A percentile compares a stretch with the other conserved stretches of the same genome.
Evolutionary conservation across 2,113 vertebrate species (phyloP).

Genomic region (Limanda limanda): DNA sequence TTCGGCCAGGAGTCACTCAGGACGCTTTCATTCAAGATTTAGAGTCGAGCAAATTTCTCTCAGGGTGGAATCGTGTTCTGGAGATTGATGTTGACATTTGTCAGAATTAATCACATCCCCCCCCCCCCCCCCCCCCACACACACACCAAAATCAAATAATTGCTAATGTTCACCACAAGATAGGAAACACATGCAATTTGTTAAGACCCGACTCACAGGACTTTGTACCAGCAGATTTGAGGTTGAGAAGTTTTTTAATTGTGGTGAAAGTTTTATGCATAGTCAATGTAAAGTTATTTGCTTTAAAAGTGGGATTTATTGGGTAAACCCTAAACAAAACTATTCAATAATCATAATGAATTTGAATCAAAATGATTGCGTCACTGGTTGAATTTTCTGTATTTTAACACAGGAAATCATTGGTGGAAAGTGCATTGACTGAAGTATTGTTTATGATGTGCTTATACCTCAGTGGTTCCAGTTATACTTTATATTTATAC

Average conservation of each 20-base stretch:
- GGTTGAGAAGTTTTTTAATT: neutral
- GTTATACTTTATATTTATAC: neutral
- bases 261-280: neutral
- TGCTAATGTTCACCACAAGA: constrained; percentile 55
- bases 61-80: constrained; percentile 52
- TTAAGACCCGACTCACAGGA: constrained; percentile 35
- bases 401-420: constrained; percentile 1
- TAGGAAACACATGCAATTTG: constrained; percentile 56
- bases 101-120: constrained; percentile 52
- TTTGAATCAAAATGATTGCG: neutral
- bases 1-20: constrained; percentile 67
- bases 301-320: constrained; percentile 6
- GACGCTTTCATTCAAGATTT: constrained; percentile 32
- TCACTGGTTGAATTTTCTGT: constrained; percentile 21
- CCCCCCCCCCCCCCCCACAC: too few species aligned
- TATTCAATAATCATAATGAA: neutral
- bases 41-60: constrained; percentile 52
- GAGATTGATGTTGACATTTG: constrained; percentile 68
- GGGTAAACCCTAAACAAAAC: constrained; percentile 12
- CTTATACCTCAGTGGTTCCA: neutral
- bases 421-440: too few species aligned
- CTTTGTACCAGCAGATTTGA: neutral
- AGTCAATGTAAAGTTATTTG: constrained; percentile 15
- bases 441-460: neutral
- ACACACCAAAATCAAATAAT: constrained; percentile 55